Percentiles rank a stretch among this genome's conserved stretches.
Evolutionary conservation across 1,140 invertebrate species (phyloP).

Genomic region (Drosophila mojavensis): DNA sequence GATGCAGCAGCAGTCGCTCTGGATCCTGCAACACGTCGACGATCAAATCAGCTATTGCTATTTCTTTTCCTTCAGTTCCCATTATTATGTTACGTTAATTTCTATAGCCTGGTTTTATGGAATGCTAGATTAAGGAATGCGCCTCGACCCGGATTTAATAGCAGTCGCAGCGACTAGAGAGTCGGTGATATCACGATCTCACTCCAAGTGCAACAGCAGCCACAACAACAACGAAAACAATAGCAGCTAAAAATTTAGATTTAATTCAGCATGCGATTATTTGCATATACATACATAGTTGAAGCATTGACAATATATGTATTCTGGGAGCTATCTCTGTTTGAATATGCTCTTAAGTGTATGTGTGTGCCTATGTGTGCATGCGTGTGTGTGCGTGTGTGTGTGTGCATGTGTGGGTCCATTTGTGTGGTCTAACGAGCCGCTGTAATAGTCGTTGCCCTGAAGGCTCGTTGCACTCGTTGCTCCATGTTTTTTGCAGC

Average conservation of each 20-base stretch:
- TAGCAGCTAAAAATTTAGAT: too few relatives aligned
- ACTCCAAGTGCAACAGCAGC: not conserved
- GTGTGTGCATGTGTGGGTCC: slow-evolving; percentile 27
- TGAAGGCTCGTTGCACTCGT: slow-evolving; percentile 14
- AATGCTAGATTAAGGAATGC: slow-evolving; percentile 11
- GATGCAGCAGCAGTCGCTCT: slow-evolving; percentile 2
- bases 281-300: too few relatives aligned
- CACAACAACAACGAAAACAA: slow-evolving; percentile 8
- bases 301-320: too few relatives aligned
- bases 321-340: not conserved
- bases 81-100: not conserved
- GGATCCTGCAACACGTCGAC: slow-evolving; percentile 4
- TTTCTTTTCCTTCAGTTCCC: slow-evolving; percentile 16
- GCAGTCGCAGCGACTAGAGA: not conserved
- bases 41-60: slow-evolving; percentile 10
- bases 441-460: not conserved
- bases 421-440: slow-evolving; percentile 43
- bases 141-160: not conserved
- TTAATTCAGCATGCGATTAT: too few relatives aligned
- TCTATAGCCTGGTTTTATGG: slow-evolving; percentile 5
- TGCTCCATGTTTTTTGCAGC: slow-evolving; percentile 63
- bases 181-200: too few relatives aligned
- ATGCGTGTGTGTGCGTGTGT: slow-evolving; percentile 17
- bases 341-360: slow-evolving; percentile 16
- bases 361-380: not conserved